A percentile compares a stretch with the other conserved stretches of the same genome.
Conservation (phyloP, 2,797 vertebrate genomes). For the Muscicapa striata region DNA sequence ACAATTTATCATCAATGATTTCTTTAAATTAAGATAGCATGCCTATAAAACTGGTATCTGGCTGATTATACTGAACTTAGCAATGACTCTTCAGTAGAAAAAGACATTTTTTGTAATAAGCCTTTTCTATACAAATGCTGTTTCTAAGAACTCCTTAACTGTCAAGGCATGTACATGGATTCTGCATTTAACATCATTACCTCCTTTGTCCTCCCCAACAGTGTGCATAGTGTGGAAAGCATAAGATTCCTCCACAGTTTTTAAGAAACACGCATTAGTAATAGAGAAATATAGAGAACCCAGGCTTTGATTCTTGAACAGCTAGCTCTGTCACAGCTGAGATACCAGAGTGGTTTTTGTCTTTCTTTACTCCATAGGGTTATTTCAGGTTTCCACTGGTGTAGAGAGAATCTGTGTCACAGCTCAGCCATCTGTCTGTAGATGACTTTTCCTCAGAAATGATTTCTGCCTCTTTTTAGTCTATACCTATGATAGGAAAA, state of each 20-base stretch:
- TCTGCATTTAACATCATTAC: not conserved
- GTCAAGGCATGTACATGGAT: not conserved
- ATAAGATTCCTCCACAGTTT: not conserved
- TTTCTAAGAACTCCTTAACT: not conserved
- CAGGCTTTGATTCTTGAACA: not conserved
- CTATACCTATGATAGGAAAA: constrained; percentile 1
- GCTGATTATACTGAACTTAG: not conserved
- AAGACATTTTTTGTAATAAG: not conserved
- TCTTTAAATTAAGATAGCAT: not conserved
- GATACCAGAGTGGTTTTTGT: not conserved
- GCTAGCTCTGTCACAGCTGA: not conserved
- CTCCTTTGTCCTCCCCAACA: not conserved
- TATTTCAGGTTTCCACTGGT: constrained; percentile 44
- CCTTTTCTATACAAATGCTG: not conserved
- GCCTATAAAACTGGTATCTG: not conserved
- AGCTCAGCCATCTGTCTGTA: constrained; percentile 50
- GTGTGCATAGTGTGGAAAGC: not conserved
- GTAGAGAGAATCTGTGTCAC: constrained; percentile 43
- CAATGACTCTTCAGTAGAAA: not conserved
- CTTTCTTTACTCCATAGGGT: not conserved
- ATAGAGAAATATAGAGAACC: not conserved
- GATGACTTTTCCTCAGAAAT: constrained; percentile 38
- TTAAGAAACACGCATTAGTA: not conserved
- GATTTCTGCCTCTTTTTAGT: not conserved
- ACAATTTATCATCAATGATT: not conserved